Evolutionary conservation across 2,113 vertebrate species (phyloP).

Genomic region (Machaerirhynchus nigripectus): DNA sequence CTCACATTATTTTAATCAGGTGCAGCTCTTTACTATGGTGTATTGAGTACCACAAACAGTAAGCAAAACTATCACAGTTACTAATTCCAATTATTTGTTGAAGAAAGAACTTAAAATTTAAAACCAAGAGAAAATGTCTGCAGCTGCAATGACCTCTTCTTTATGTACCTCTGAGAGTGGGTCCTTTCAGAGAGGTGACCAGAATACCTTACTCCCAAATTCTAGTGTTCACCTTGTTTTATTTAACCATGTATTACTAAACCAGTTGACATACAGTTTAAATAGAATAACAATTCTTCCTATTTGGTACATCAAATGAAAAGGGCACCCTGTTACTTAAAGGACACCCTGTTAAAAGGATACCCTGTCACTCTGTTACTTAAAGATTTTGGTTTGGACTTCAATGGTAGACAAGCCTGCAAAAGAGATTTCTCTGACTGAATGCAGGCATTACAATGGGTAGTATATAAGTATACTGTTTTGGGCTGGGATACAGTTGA

Average conservation of each 20-base stretch:
- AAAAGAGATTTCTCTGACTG: not conserved
- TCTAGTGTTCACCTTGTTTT: not conserved
- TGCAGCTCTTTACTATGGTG: not conserved
- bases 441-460: not conserved
- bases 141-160: not conserved
- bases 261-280: not conserved
- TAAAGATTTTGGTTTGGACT: not conserved
- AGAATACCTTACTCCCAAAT: not conserved
- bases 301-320: not conserved
- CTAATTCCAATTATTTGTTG: not conserved
- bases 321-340: not conserved
- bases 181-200: not conserved
- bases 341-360: too few relatives aligned
- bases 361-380: not conserved
- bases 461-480: not conserved
- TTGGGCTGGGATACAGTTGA: not conserved
- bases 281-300: not conserved
- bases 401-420: not conserved
- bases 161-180: not conserved
- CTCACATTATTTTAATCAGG: not conserved
- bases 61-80: not conserved
- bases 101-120: not conserved
- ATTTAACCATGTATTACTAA: not conserved
- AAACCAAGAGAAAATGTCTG: not conserved
- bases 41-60: not conserved